Conservation (phyloP, 1,140 invertebrate species). For the Lanistes nyassanus region DNA sequence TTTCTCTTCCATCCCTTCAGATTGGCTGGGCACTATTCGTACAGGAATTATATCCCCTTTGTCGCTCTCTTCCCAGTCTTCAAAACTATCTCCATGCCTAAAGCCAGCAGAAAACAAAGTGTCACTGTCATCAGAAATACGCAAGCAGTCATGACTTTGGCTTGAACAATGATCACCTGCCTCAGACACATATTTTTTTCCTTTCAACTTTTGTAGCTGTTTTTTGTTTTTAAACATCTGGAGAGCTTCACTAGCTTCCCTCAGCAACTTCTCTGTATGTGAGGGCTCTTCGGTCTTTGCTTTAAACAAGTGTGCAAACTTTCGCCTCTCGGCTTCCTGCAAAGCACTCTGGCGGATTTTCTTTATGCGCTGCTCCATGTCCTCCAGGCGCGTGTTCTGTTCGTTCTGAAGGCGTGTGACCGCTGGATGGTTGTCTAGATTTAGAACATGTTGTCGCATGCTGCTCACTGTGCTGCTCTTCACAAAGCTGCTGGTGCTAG, state of each 20-base stretch:
- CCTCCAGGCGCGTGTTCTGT: slow-evolving; percentile 48
- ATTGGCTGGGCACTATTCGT: slow-evolving; percentile 32
- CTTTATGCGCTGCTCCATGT: slow-evolving; percentile 50
- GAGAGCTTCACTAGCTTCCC: slow-evolving; percentile 43
- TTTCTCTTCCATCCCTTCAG: background rate
- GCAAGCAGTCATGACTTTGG: slow-evolving; percentile 1
- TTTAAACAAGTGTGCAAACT: slow-evolving; percentile 51
- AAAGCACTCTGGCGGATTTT: slow-evolving; percentile 47
- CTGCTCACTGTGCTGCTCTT: background rate
- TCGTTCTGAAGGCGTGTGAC: slow-evolving; percentile 51
- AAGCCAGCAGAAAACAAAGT: background rate
- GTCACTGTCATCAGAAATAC: background rate
- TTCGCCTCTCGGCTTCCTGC: slow-evolving; percentile 47
- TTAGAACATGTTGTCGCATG: slow-evolving; percentile 1
- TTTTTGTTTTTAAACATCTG: slow-evolving; percentile 33
- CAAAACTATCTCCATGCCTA: background rate
- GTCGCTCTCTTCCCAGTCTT: slow-evolving; percentile 30
- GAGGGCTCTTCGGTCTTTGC: slow-evolving; percentile 38
- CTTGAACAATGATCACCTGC: background rate
- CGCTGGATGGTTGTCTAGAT: slow-evolving; percentile 46
- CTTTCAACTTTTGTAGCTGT: slow-evolving; percentile 23
- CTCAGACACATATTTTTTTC: slow-evolving; percentile 12
- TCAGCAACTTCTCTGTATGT: slow-evolving; percentile 38
- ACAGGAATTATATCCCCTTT: slow-evolving; percentile 54
- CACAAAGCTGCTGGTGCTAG: background rate